phyloP scores from a whole-genome alignment of 2,797 vertebrate species.

The Lacerta agilis region DNA sequence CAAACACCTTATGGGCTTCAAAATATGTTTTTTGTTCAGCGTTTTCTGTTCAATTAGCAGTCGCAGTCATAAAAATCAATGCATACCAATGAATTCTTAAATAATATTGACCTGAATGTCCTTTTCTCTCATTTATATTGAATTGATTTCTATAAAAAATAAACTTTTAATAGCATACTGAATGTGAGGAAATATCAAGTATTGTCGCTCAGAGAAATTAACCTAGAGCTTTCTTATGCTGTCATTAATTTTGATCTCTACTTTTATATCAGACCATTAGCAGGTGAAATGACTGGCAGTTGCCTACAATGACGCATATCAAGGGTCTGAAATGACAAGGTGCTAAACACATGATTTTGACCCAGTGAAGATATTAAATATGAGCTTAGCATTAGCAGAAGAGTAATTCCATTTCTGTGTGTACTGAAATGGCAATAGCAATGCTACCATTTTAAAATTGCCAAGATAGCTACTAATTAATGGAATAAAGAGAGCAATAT shows the following conservation, averaged over 20 bases:
- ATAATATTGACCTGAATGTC: constrained; percentile 37
- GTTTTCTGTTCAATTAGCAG: constrained; percentile 53
- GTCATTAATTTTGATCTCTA: constrained; percentile 45
- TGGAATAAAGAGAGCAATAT: neutral
- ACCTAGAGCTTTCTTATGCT: constrained; percentile 28
- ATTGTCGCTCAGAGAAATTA: constrained; percentile 32
- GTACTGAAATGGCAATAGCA: neutral
- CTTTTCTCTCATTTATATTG: constrained; percentile 21
- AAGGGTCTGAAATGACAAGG: constrained; percentile 29
- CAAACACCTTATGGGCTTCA: constrained; percentile 69
- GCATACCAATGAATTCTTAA: constrained; percentile 40
- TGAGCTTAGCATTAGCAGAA: constrained; percentile 19
- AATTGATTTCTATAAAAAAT: constrained; percentile 37
- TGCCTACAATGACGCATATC: constrained; percentile 36
- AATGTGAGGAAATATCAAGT: constrained; percentile 23
- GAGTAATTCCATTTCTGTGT: constrained; percentile 1
- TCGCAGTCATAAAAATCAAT: constrained; percentile 57
- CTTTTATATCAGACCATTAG: constrained; percentile 38
- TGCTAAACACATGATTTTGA: constrained; percentile 28
- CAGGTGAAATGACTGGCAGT: constrained; percentile 37
- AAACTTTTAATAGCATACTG: constrained; percentile 36
- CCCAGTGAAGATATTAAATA: constrained; percentile 26
- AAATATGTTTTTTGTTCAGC: constrained; percentile 66
- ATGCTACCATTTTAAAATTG: constrained; percentile 10
- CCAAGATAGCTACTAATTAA: neutral